These are phyloP conservation scores for Yoshiicerus persimilis DNA, from an alignment of 1,140 invertebrate species.

Conservation along the genomic window DNA sequence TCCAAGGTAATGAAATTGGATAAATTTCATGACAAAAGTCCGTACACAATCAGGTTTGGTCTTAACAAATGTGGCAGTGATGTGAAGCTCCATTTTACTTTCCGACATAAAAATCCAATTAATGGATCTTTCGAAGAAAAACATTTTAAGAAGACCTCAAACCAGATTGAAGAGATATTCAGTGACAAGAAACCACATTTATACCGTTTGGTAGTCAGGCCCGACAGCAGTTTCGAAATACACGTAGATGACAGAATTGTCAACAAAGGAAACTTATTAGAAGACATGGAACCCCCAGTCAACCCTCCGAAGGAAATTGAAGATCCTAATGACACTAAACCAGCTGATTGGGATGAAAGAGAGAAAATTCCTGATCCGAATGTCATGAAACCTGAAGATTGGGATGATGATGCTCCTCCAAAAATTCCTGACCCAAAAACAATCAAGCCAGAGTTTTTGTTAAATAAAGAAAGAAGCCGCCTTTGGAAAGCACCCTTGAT, in stretches of 20 bases:
- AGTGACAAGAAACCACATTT: constrained; percentile 95
- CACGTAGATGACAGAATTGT: constrained; percentile 57
- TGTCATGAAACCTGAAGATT: constrained; percentile 87
- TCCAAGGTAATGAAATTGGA: constrained; percentile 70
- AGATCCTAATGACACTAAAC: constrained; percentile 87
- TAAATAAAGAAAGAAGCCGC: constrained; percentile 80
- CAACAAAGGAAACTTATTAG: constrained; percentile 81
- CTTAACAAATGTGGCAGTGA: constrained; percentile 98
- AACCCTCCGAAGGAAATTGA: constrained; percentile 95
- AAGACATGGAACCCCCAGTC: constrained; percentile 88
- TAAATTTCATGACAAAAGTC: constrained; percentile 91
- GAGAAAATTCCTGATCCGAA: constrained; percentile 91
- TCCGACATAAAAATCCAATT: constrained; percentile 90
- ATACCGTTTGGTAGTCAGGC: constrained; percentile 70
- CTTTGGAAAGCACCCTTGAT: constrained; percentile 82
- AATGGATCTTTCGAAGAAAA: constrained; percentile 88
- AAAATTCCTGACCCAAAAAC: constrained; percentile 87
- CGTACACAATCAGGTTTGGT: constrained; percentile 98
- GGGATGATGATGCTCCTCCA: constrained; percentile 90
- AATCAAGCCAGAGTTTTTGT: constrained; percentile 80
- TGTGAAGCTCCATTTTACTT: constrained; percentile 96
- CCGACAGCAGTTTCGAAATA: constrained; percentile 43
- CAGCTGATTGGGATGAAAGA: constrained; percentile 94
- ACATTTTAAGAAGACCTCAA: constrained; percentile 85
- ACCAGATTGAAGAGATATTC: constrained; percentile 82